A percentile compares a stretch with the other conserved stretches of the same genome.
These are phyloP conservation scores for Schizothorax lantsangensis DNA, from an alignment of 2,797 vertebrate genomes.

Conservation along the genomic window DNA sequence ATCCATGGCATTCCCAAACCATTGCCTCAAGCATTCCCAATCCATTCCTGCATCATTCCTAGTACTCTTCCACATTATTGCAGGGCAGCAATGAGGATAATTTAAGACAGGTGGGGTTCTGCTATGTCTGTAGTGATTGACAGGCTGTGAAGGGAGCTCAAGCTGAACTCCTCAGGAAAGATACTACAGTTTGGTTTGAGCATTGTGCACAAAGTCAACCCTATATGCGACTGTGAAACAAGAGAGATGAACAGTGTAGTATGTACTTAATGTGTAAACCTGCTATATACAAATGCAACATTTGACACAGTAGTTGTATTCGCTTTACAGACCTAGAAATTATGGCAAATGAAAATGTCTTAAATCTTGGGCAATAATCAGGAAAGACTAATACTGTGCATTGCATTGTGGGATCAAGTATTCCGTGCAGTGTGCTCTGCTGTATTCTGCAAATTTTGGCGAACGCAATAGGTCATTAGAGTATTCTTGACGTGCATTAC, in stretches of 20 bases:
- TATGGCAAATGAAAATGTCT: too few species aligned
- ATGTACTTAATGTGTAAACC: background rate
- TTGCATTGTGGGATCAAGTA: background rate
- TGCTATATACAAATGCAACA: background rate
- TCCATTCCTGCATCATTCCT: constrained; percentile 53
- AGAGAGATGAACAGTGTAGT: background rate
- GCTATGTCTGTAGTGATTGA: constrained; percentile 32
- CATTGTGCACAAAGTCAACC: constrained; percentile 12
- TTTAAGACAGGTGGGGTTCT: constrained; percentile 68
- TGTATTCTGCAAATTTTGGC: background rate
- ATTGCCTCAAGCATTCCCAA: constrained; percentile 20
- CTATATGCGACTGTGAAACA: background rate
- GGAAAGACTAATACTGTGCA: background rate
- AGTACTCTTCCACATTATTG: constrained; percentile 69
- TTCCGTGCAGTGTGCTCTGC: background rate
- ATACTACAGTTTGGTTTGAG: background rate
- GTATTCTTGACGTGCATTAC: background rate
- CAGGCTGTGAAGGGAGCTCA: background rate
- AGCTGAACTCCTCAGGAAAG: constrained; percentile 58
- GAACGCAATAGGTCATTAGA: background rate
- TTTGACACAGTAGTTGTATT: background rate
- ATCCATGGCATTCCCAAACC: constrained; percentile 61
- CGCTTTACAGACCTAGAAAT: background rate
- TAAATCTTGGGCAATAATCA: background rate
- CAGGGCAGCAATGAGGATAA: constrained; percentile 73